Evolutionary conservation across 2,113 vertebrate genomes (phyloP).

Genomic region (Meriones unguiculatus): DNA sequence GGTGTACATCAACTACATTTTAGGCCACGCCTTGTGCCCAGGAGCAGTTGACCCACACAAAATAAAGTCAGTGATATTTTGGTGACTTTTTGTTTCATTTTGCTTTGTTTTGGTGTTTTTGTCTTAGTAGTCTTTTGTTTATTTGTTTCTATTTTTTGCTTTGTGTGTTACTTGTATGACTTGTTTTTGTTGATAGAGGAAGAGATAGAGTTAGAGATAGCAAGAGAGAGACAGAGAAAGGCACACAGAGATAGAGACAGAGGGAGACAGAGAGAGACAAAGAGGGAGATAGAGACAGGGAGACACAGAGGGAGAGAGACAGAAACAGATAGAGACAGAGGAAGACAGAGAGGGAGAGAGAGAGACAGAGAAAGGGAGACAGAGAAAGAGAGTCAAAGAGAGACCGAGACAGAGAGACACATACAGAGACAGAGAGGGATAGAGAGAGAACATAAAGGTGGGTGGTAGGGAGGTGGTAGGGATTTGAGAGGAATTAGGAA

Average conservation of each 20-base stretch:
- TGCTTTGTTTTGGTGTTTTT: neutral
- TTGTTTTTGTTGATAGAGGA: neutral
- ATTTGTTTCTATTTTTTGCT: no score
- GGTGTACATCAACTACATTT: no score
- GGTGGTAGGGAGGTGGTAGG: neutral
- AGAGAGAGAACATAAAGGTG: neutral
- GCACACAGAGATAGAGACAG: neutral
- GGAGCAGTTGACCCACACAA: neutral
- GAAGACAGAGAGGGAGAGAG: neutral
- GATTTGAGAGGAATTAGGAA: neutral
- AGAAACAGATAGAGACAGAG: neutral
- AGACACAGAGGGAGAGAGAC: neutral
- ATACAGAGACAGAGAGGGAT: neutral
- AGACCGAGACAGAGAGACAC: neutral
- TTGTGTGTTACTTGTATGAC: neutral
- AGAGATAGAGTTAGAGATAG: neutral
- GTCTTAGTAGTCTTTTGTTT: no score
- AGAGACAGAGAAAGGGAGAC: neutral
- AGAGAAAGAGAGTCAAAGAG: neutral
- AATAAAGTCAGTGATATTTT: neutral
- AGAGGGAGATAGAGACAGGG: neutral
- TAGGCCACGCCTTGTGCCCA: no score
- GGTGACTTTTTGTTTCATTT: neutral
- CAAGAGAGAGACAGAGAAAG: fast-evolving
- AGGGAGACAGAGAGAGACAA: neutral